Percentiles rank a stretch among this genome's conserved stretches.
phyloP scores from a whole-genome alignment of 2,113 vertebrate species.

The Gallinago media region DNA sequence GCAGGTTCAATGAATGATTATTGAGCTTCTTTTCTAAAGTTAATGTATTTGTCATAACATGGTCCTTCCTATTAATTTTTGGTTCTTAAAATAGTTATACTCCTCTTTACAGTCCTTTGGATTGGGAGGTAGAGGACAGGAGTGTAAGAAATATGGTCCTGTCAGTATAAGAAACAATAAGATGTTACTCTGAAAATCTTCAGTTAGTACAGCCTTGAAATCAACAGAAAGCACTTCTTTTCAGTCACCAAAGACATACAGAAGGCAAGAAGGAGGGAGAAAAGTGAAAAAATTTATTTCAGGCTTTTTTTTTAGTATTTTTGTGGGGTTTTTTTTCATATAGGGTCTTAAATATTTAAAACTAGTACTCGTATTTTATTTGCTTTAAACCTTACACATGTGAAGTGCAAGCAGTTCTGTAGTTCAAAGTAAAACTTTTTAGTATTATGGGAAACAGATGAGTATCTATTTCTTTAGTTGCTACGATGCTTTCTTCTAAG shows the following conservation, averaged over 20 bases:
- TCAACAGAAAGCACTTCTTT: fast-evolving
- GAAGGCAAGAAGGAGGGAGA: neutral
- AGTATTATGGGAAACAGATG: fast-evolving
- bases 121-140: neutral
- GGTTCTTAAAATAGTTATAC: neutral
- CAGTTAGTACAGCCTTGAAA: neutral
- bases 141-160: neutral
- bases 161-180: neutral
- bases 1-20: neutral
- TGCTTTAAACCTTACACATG: neutral
- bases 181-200: neutral
- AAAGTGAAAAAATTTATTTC: neutral
- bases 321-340: neutral
- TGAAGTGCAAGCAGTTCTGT: neutral
- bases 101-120: neutral
- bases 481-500: neutral
- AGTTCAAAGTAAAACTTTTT: neutral
- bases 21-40: neutral
- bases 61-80: neutral
- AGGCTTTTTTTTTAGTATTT: neutral
- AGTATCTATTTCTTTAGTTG: neutral
- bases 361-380: neutral
- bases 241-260: neutral
- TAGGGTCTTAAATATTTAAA: neutral
- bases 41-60: neutral